Evolutionary conservation across 2,797 vertebrate species (phyloP).

Genomic region (Helarctos malayanus): DNA sequence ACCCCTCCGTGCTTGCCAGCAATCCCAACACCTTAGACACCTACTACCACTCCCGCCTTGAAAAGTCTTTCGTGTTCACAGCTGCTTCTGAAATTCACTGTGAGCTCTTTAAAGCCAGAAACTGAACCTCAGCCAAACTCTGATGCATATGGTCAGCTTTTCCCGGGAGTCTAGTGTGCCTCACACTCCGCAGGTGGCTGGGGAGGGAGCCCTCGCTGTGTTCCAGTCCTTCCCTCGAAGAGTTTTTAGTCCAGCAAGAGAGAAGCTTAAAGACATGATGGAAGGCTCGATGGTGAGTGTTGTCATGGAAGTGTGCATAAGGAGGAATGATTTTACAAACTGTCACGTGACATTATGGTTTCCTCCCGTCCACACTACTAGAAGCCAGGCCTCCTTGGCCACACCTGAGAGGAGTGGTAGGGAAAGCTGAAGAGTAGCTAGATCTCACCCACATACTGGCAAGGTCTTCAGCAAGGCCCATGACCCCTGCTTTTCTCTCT

Average conservation of each 20-base stretch:
- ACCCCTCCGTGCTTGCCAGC: not conserved
- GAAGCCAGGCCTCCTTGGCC: not conserved
- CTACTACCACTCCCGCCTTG: not conserved
- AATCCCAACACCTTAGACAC: not conserved
- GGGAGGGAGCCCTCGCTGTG: not conserved
- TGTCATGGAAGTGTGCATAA: accelerated
- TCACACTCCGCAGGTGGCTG: too few species aligned
- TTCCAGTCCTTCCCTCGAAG: not conserved
- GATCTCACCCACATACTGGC: not conserved
- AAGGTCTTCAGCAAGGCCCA: not conserved
- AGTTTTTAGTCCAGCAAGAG: not conserved
- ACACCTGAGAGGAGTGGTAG: not conserved
- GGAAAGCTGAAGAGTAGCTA: not conserved
- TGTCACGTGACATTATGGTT: accelerated
- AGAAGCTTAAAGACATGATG: not conserved
- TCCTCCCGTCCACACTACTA: not conserved
- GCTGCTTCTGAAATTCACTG: not conserved
- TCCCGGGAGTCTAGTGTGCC: not conserved
- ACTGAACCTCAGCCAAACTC: not conserved
- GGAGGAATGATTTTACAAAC: not conserved
- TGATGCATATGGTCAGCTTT: not conserved
- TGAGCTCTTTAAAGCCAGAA: not conserved
- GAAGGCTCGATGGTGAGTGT: not conserved
- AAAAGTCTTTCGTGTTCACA: not conserved
- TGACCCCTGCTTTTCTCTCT: not conserved